These are phyloP conservation scores for Tautogolabrus adspersus DNA, from an alignment of 2,113 vertebrate genomes.

Conservation along the genomic window DNA sequence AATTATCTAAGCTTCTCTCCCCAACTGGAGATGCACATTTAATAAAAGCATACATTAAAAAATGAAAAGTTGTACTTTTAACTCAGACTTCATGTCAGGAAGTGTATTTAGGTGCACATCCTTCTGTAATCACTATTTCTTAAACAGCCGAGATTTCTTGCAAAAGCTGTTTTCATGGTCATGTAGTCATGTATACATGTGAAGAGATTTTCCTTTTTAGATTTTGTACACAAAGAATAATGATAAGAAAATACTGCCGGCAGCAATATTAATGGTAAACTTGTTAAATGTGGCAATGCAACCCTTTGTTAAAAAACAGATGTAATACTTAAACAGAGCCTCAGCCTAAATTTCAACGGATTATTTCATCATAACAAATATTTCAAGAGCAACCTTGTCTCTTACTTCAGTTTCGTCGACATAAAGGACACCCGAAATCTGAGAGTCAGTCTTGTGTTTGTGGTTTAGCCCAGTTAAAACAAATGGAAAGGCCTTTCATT, in stretches of 20 bases:
- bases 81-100: no score
- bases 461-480: no score
- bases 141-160: not conserved
- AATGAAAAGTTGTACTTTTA: no score
- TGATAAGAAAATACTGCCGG: not conserved
- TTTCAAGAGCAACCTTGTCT: no score
- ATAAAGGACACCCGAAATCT: not conserved
- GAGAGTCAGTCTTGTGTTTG: not conserved
- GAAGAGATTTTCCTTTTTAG: not conserved
- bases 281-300: no score
- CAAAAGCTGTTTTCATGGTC: not conserved
- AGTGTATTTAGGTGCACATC: not conserved
- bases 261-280: not conserved
- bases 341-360: no score
- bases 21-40: no score
- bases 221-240: not conserved
- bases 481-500: no score
- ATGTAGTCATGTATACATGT: not conserved
- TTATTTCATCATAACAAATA: not conserved
- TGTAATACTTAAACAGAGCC: no score
- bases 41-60: no score
- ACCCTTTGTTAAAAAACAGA: no score
- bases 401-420: no score
- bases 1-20: not conserved
- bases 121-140: constrained; percentile 3